Evolutionary conservation across 2,113 vertebrate genomes (phyloP), one percentile per base, ranked within the genome.

Genomic region (Fulmarus glacialis): DNA sequence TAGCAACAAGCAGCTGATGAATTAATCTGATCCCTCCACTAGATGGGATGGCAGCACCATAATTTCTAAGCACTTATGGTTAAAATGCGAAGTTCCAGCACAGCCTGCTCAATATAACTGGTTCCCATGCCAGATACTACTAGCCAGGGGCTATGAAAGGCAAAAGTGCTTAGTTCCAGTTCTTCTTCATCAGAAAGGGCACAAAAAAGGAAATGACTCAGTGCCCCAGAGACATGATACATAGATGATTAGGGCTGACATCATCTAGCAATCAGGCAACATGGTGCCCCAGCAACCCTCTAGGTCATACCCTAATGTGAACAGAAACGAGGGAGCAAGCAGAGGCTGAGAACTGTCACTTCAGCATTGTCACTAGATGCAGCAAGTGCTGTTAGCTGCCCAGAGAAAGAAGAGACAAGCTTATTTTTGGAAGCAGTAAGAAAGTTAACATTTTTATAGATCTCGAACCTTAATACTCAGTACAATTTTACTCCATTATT

Each of bases 1-100:
- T 88, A 87, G 81, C 81, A 93, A 73, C 73, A 63, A 90, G 89
- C 64, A 97, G 82, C 70, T 90, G 91, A 95, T 90, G 91, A 97
- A 97, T 96, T 96, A 77, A 95, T 94, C 95, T 83, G 66, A 91
- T 96, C 53, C 59, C 94, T 95, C 96, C 97, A 97, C 95, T 97
- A 97, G 95, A 97, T 97, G 93, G 94, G 82, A 96, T 97, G 79
- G 95, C 82, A 96, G 95, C 74, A 96, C 91, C 82, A 52, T 80
- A 86, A 94, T 96, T 96, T 90, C 94, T 23, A 87, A 66, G 71
- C 2, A 2, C 26, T 94, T 73, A 43, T 7, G 22, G 42, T 59
- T 86, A 80, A 88, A 93, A 96, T 23, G 40, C 34, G 79, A 95
- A 47, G 81, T 86, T 95, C n/a, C 45, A 66, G 58, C 89, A 91